Percentiles rank a stretch among this genome's conserved stretches.
Evolutionary conservation across 2,888 invertebrate species (phyloP).

Genomic region (Hypercompe scribonia): DNA sequence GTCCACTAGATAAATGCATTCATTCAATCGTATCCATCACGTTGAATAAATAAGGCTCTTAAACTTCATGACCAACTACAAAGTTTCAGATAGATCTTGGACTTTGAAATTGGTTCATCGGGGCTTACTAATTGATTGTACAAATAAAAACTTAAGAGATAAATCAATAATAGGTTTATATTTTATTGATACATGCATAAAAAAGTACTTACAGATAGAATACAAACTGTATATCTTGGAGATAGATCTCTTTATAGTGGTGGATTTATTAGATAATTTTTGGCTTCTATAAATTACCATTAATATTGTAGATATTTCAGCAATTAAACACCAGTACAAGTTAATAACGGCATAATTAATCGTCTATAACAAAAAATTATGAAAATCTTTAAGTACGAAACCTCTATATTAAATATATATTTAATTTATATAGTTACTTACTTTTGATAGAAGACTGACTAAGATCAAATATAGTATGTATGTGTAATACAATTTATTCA

Average conservation of each 20-base stretch:
- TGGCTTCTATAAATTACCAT: constrained; percentile 25
- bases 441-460: background rate
- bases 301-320: background rate
- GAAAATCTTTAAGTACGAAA: background rate
- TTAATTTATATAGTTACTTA: constrained; percentile 5
- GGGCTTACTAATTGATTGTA: too few relatives aligned
- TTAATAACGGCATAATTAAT: background rate
- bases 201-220: constrained; percentile 22
- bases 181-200: background rate
- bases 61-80: too few relatives aligned
- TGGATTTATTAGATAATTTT: constrained; percentile 26
- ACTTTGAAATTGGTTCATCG: too few relatives aligned
- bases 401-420: background rate
- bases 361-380: background rate
- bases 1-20: too few relatives aligned
- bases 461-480: background rate
- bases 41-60: too few relatives aligned
- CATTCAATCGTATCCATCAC: too few relatives aligned
- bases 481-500: background rate
- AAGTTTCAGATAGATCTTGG: too few relatives aligned
- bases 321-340: background rate
- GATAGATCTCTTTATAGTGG: constrained; percentile 5
- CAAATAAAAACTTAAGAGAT: too few relatives aligned
- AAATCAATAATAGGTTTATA: too few relatives aligned
- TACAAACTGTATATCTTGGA: constrained; percentile 18